A percentile compares a stretch with the other conserved stretches of the same genome.
phyloP scores from a whole-genome alignment of 2,888 invertebrate genomes.

The Zaprionus lineosus region DNA sequence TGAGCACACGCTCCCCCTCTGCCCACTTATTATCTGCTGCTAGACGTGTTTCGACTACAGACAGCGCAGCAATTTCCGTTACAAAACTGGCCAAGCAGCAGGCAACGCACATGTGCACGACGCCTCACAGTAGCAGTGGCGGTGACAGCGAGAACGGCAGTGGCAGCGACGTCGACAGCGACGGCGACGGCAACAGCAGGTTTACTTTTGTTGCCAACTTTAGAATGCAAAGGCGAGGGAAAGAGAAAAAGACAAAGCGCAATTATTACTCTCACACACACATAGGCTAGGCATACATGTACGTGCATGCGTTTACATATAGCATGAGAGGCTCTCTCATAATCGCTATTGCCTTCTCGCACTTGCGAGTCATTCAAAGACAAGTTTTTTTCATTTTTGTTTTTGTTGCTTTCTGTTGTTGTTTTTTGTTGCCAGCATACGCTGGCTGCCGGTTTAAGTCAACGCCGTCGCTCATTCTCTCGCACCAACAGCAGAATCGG shows the following conservation, averaged over 20 bases:
- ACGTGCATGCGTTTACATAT: not conserved
- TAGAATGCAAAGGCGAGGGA: slow-evolving; percentile 43
- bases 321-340: not conserved
- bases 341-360: slow-evolving; percentile 28
- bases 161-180: not conserved
- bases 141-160: slow-evolving; percentile 16
- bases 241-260: slow-evolving; percentile 36
- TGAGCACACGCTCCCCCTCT: slow-evolving; percentile 16
- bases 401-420: not conserved
- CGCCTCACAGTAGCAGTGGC: slow-evolving; percentile 2
- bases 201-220: slow-evolving; percentile 54
- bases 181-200: slow-evolving; percentile 38
- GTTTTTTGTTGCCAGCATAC: not conserved
- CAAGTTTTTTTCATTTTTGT: slow-evolving; percentile 24
- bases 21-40: not conserved
- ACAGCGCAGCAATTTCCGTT: slow-evolving; percentile 65
- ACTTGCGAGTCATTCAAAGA: slow-evolving; percentile 35
- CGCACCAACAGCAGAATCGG: slow-evolving; percentile 42
- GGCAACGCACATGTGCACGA: slow-evolving; percentile 31
- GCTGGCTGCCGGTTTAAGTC: slow-evolving; percentile 12
- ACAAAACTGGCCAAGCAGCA: slow-evolving; percentile 65
- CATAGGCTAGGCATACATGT: slow-evolving; percentile 16
- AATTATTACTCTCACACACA: slow-evolving; percentile 31
- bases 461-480: slow-evolving; percentile 14
- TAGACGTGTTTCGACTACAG: slow-evolving; percentile 61